Base-by-base conservation (phyloP, 1,140 invertebrate species). In the Temnothorax curvispinosus region DNA sequence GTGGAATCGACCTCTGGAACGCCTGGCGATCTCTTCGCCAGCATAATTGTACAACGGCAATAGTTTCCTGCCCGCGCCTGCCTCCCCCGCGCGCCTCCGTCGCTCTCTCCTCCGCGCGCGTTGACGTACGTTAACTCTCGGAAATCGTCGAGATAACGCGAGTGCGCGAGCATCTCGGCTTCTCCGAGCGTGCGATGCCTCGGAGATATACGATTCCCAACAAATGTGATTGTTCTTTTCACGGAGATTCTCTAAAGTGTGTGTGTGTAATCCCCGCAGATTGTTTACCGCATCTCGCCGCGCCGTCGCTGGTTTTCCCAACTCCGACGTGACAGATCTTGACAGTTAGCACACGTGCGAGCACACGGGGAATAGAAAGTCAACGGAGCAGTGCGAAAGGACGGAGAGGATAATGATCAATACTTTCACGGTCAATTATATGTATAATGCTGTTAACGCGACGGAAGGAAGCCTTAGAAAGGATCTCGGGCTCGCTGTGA, bases 361-460 rank as follows among this genome's bases (percentile, higher is more conserved):
- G 32, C 0, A n/a, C 35, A 18, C 35, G 15, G 38, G 38, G 15
- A 71, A 81, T 54, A n/a, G 52, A 52, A 41, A 62, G 47, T 72
- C 71, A 21, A 8, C 60, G 2, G 32, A 44, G 41, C 50, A 4
- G 21, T 35, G 54, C 58, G 27, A 54, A 11, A 50, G 15, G 52
- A 77, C 74, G 84, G 56, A 84, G 52, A 87, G 82, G 18, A 88
- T 58, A 77, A 52, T 82, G 72, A 93, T 93, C 93, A 88, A 93
- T 93, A 90, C 56, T 58, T 90, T 90, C 90, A 93, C 69, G 89
- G 92, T 89, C 89, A 88, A 81, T 88, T 74, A 85, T 76, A 89
- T 75, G 56, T 90, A 77, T 91, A 93, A 93, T 87, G 77, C 87
- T 72, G 41, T 85, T 91, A 91, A 86, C 88, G 62, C 52, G 69